Percentiles rank a stretch among this genome's conserved stretches.
phyloP scores from a whole-genome alignment of 1,140 invertebrate species.

The Cydia pomonella region DNA sequence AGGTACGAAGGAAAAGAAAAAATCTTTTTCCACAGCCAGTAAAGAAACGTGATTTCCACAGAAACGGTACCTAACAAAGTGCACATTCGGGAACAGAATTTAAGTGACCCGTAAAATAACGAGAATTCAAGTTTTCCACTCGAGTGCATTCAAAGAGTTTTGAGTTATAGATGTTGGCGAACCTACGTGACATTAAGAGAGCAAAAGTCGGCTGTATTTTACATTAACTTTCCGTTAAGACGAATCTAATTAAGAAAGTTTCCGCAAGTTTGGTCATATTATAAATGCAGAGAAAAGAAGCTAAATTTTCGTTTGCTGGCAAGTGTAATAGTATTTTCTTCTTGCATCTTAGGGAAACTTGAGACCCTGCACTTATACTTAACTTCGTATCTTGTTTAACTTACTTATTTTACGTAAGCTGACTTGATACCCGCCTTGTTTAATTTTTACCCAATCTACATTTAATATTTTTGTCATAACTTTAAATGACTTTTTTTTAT shows the following conservation, averaged over 20 bases:
- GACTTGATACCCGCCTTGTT: slow-evolving; percentile 3
- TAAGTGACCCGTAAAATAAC: slow-evolving; percentile 38
- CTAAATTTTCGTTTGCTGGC: slow-evolving; percentile 42
- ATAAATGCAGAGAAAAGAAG: slow-evolving; percentile 54
- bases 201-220: slow-evolving; percentile 49
- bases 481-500: slow-evolving; percentile 27
- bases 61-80: slow-evolving; percentile 20
- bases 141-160: slow-evolving; percentile 42
- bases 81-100: slow-evolving; percentile 28
- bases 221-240: slow-evolving; percentile 53
- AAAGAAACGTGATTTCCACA: neutral
- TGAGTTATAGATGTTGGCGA: slow-evolving; percentile 42
- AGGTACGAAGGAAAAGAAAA: too few relatives aligned
- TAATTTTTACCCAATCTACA: slow-evolving; percentile 16
- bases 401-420: neutral
- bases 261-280: slow-evolving; percentile 52
- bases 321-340: slow-evolving; percentile 48
- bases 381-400: neutral
- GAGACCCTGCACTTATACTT: slow-evolving; percentile 11
- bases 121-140: slow-evolving; percentile 44
- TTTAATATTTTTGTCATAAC: slow-evolving; percentile 22
- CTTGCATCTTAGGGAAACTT: slow-evolving; percentile 41
- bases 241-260: slow-evolving; percentile 54
- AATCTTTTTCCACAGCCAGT: neutral
- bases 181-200: slow-evolving; percentile 49